Evolutionary conservation across 2,797 vertebrate genomes (phyloP), one percentile per base, ranked within the genome.

Genomic region (Avahi laniger): DNA sequence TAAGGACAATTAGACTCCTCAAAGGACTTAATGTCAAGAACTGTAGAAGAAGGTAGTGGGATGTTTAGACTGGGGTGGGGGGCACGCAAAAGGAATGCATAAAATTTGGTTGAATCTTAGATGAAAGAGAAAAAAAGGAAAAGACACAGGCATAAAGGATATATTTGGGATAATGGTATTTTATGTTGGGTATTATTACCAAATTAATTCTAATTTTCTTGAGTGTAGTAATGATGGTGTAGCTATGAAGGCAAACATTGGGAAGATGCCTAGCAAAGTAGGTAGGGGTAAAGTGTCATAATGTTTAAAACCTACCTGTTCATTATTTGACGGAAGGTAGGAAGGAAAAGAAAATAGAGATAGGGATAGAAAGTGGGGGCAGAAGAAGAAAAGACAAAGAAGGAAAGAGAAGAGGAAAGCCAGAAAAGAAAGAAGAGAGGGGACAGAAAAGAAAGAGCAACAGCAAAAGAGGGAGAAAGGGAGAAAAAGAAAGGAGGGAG

Each of bases 1-100:
- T 69, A 50, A 79, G 35, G 35, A 43, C 54, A 97, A 72, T 0
- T 50, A 10, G 59, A 86, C 33, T 84, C 43, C 72, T 79, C 63
- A 83, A 88, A 91, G 18, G 24, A 96, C 48, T 95, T 43, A 70
- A 33, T 20, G 13, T 50, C 38, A 93, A 85, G 46, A 95, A 88
- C 17, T 86, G 79, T 10, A 87, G 75, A 83, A 50, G 12, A 54
- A 91, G n/a, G 35, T 89, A 12, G 14, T 70, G 28, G 48, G 54
- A 82, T 89, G 50, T 28, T 82, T 78, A 83, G 41, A 69, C 14
- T 28, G 2, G 13, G 12, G 59, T 17, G 38, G n/a, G 52, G 52
- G 11, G 9, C 1, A 93, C 43, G 3, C 33, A 76, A 81, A 93
- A 89, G 46, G n/a, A 89, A 92, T 65, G 13, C 63, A 7, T 78